Base-by-base conservation (phyloP, 2,888 invertebrate species). In the Caradrina kadenii region DNA sequence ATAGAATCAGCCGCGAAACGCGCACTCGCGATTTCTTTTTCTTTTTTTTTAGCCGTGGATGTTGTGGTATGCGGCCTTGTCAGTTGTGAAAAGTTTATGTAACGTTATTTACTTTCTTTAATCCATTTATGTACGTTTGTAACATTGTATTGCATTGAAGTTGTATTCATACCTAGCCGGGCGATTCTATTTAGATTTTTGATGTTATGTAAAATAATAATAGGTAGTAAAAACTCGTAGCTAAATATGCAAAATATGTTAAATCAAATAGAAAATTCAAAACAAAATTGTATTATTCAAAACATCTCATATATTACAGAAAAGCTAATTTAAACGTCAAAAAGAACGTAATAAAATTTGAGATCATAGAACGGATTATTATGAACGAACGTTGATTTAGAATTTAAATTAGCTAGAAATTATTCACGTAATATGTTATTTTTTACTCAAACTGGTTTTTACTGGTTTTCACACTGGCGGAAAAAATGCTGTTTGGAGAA, bases 401-500 rank as follows among this genome's bases (percentile, higher is more conserved):
- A 83, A 73, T 80, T 69, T 45, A 75, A 82, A 82, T 79, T 50
- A 66, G 49, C 53, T 69, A 76, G 69, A 80, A 80, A 82, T 80
- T 71, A n/a, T 79, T 83, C 84, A 79, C 73, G 78, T 79, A 83
- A 87, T 65, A 22, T 58, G 60, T 69, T 54, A 53, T 68, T 70
- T 63, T 73, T 58, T 66, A 52, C 17, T 17, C 35, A 73, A 78
- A 78, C 83, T 55, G 60, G 83, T 80, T 83, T 62, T 55, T 56
- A 62, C 49, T 48, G 63, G 73, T 65, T 81, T 69, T 80, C 39
- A 39, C 11, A 11, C 11, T 39, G 11, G n/a, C 11, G 13, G 15
- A 56, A 62, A 52, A 26, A 2, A 7, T 0, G 39, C 15, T 8
- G 39, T 11, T 6, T n/a, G 49, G 21, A 45, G 11, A 5, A 73